These are phyloP conservation scores for Papilio elwesi DNA, from an alignment of 2,888 invertebrate genomes.

Conservation along the genomic window DNA sequence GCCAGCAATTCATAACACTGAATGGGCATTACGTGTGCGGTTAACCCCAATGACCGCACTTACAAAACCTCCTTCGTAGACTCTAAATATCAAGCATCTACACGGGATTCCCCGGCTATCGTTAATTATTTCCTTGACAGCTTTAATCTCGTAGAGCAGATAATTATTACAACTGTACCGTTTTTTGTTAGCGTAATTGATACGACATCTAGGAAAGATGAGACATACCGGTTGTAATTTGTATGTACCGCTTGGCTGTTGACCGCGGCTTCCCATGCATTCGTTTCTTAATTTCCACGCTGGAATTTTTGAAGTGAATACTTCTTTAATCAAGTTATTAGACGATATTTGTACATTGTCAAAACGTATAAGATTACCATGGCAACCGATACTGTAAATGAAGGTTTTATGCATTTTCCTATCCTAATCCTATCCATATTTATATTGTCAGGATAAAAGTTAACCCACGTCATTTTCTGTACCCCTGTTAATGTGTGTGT, in stretches of 20 bases:
- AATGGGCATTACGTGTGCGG: constrained; percentile 26
- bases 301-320: no score
- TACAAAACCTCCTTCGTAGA: neutral
- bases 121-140: constrained; percentile 7
- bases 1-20: neutral
- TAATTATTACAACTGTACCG: neutral
- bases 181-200: neutral
- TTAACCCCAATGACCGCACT: constrained; percentile 15
- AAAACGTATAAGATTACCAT: no score
- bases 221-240: neutral
- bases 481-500: no score
- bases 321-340: no score
- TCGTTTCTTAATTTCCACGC: no score
- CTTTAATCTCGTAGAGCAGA: neutral
- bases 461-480: no score
- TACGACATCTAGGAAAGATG: neutral
- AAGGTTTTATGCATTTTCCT: no score
- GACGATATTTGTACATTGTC: no score
- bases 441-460: no score
- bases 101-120: neutral
- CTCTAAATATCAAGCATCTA: neutral
- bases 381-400: no score
- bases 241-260: neutral
- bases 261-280: neutral
- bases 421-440: no score